Base-by-base conservation (phyloP, 2,113 vertebrate genomes). In the Cyprinodon brontotheroides region DNA sequence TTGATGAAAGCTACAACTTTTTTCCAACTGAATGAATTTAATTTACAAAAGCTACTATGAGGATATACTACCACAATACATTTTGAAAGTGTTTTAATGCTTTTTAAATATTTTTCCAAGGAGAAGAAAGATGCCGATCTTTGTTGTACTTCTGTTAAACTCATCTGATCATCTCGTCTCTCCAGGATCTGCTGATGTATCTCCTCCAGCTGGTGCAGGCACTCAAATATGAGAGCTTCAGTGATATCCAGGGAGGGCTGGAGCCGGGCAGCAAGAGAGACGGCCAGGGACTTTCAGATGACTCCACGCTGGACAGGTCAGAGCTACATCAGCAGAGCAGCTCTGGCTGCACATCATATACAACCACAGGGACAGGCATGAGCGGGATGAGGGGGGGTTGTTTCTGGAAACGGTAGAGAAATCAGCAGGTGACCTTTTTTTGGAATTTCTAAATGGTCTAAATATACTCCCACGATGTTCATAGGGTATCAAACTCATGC, bases 141-240 rank as follows among this genome's bases (percentile, higher is more conserved):
- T 0, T 40, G 13, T 65, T 72, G 38, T 29, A 11, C 15, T 3
- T 0, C 22, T 48, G 47, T 47, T 3, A 14, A 45, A n/a, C 17
- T 72, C 4, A 9, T 22, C 15, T 53, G 48, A 1, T 64, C 29
- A 3, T 65, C 15, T 77, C 20, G 60, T 38, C 11, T 80, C 13
- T 78, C 13, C 8, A 99, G 98, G 98, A 99, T 91, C 93, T 99
- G 72, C 90, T 99, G 81, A 99, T 99, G 98, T 99, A 99, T 87
- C 92, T 99, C 14, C 93, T 99, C 10, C 98, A 99, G 83, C 93
- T 99, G 84, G 98, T 99, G 37, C 98, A 99, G 83, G 98, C 98
- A 13, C 73, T 99, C 77, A 99, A 99, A 78, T 99, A 99, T 0
- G 98, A 99, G 92, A 99, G 97, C 90, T 99, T 98, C 62, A 95